phyloP scores from a whole-genome alignment of 1,140 invertebrate species.

The Apis cerana region DNA sequence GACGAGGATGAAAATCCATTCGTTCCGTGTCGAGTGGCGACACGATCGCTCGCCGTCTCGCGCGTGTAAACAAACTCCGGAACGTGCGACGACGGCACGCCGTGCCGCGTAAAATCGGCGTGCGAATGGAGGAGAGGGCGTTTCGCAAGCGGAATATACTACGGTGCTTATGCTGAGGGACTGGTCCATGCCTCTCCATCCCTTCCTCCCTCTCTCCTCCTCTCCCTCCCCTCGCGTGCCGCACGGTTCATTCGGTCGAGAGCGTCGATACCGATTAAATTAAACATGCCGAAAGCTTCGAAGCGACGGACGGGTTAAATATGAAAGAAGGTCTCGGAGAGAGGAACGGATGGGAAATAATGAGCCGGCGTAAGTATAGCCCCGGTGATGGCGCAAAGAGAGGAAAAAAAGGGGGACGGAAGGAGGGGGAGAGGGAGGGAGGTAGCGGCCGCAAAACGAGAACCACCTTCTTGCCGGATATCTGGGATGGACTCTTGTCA shows the following conservation, averaged over 20 bases:
- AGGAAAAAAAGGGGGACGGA: conserved; percentile 57
- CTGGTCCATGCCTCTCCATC: neutral
- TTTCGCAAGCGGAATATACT: conserved; percentile 53
- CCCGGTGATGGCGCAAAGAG: conserved; percentile 72
- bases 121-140: conserved; percentile 24
- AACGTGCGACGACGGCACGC: conserved; percentile 16
- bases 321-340: conserved; percentile 66
- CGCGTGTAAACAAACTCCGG: conserved; percentile 24
- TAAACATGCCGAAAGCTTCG: conserved; percentile 67
- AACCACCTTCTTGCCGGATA: conserved; percentile 66
- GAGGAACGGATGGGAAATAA: conserved; percentile 70
- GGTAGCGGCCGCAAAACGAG: conserved; percentile 66
- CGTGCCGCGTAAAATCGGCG: neutral
- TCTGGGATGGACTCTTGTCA: conserved; percentile 70
- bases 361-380: conserved; percentile 75
- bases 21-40: neutral
- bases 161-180: conserved; percentile 43
- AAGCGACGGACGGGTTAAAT: conserved; percentile 68
- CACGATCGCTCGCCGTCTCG: neutral
- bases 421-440: no score
- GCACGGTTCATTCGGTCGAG: conserved; percentile 68
- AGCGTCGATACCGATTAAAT: conserved; percentile 77
- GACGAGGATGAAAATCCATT: neutral
- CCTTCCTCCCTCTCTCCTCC: neutral
- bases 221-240: conserved; percentile 29